Conservation (phyloP, 2,113 vertebrate species). For the Malurus alboscapulatus region DNA sequence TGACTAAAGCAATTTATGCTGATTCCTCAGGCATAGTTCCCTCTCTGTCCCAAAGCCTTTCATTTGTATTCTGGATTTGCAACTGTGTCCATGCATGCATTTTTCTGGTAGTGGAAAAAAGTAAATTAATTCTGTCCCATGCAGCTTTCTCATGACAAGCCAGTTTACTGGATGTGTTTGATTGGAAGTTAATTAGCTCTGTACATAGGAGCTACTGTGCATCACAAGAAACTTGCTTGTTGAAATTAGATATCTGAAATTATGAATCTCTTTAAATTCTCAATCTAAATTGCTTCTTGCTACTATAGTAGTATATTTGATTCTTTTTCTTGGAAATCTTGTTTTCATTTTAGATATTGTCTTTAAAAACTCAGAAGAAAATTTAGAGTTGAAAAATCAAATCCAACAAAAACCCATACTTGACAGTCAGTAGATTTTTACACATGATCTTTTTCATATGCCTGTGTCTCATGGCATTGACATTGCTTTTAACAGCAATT, state of each 20-base stretch:
- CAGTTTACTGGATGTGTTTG: background rate
- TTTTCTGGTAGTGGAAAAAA: background rate
- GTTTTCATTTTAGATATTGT: background rate
- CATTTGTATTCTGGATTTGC: background rate
- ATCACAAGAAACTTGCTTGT: background rate
- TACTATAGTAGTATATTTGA: background rate
- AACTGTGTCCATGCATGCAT: background rate
- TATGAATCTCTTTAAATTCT: background rate
- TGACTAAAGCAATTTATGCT: background rate
- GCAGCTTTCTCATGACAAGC: background rate
- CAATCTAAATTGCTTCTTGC: background rate
- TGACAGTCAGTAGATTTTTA: conserved; percentile 5
- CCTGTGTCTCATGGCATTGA: background rate
- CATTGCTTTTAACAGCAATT: background rate
- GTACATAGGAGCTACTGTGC: background rate
- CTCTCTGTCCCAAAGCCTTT: background rate
- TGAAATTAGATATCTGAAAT: background rate
- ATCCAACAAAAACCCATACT: background rate
- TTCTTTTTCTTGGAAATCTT: background rate
- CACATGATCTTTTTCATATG: conserved; percentile 11
- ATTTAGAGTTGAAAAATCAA: background rate
- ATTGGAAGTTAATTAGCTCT: background rate
- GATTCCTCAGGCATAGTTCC: background rate
- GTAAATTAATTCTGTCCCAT: background rate
- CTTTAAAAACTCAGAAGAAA: background rate